These are phyloP conservation scores for Trichogramma pretiosum DNA, from an alignment of 1,140 invertebrate genomes.

Conservation along the genomic window DNA sequence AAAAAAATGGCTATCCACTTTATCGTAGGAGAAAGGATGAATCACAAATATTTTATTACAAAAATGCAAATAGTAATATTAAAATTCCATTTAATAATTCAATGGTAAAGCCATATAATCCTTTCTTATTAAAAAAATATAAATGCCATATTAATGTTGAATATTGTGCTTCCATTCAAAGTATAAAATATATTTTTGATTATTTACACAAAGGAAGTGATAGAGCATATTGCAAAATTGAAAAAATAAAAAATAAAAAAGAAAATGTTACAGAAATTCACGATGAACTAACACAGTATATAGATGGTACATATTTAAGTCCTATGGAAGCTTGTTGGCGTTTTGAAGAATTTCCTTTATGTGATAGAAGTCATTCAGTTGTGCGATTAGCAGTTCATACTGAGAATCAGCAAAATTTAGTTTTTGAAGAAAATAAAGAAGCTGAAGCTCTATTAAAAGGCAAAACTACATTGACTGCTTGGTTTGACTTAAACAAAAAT, in stretches of 20 bases:
- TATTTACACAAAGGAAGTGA: not conserved
- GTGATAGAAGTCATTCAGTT: conserved; percentile 9
- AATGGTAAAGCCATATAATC: conserved; percentile 4
- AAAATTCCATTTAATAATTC: conserved; percentile 1
- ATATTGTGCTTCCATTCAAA: not conserved
- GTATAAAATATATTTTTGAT: conserved; percentile 1
- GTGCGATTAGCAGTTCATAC: conserved; percentile 12
- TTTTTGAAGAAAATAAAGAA: conserved; percentile 14
- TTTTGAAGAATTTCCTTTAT: not conserved
- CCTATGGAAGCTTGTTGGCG: not conserved
- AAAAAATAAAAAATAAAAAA: not conserved
- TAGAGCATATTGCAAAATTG: not conserved
- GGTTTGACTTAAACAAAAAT: conserved; percentile 4
- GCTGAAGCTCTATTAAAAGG: conserved; percentile 1
- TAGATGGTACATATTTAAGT: not conserved
- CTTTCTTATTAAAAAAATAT: conserved; percentile 8
- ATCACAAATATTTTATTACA: not conserved
- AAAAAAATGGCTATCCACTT: conserved; percentile 1
- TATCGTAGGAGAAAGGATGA: not conserved
- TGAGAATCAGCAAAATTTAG: conserved; percentile 17
- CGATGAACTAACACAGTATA: not conserved
- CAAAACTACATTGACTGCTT: conserved; percentile 11
- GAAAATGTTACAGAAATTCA: not conserved
- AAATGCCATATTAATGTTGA: conserved; percentile 8
- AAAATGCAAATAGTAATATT: not conserved